A percentile compares a stretch with the other conserved stretches of the same genome.
Evolutionary conservation across 2,888 invertebrate species (phyloP).

Genomic region (Aproaerema taeniolella): DNA sequence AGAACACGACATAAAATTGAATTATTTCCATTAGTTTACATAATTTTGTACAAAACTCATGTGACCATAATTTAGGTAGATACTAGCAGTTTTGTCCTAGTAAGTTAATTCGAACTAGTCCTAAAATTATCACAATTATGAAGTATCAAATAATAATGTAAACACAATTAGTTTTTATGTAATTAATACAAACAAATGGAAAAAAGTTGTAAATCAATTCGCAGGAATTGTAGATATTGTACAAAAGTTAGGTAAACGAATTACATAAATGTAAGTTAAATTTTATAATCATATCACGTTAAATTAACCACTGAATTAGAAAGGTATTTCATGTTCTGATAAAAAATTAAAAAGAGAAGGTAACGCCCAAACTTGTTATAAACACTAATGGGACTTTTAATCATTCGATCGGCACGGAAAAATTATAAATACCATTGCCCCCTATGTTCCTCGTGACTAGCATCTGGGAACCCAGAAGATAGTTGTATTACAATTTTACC

Average conservation of each 20-base stretch:
- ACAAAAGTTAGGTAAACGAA: constrained; percentile 59
- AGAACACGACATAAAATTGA: background rate
- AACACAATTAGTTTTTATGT: constrained; percentile 33
- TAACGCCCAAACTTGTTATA: too few species aligned
- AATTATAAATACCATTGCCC: too few species aligned
- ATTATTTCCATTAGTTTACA: constrained; percentile 17
- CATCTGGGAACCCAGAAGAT: too few species aligned
- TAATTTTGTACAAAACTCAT: constrained; percentile 61
- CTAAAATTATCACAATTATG: constrained; percentile 52
- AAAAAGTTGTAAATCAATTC: constrained; percentile 47
- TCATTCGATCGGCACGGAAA: too few species aligned
- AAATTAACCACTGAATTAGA: constrained; percentile 44
- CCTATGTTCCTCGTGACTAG: too few species aligned
- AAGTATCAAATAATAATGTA: constrained; percentile 29
- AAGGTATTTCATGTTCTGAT: too few species aligned
- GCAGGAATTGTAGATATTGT: constrained; percentile 69
- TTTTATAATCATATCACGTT: constrained; percentile 74
- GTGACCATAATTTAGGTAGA: constrained; percentile 61
- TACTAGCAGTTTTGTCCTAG: constrained; percentile 65
- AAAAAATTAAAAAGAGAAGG: too few species aligned
- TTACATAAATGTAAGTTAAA: constrained; percentile 62
- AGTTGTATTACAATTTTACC: too few species aligned
- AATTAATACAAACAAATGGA: constrained; percentile 32
- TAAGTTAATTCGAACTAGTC: constrained; percentile 73
- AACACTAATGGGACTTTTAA: too few species aligned